A percentile compares a stretch with the other conserved stretches of the same genome.
phyloP scores from a whole-genome alignment of 2,888 invertebrate species.

The Disparrhopalites patrizii region DNA sequence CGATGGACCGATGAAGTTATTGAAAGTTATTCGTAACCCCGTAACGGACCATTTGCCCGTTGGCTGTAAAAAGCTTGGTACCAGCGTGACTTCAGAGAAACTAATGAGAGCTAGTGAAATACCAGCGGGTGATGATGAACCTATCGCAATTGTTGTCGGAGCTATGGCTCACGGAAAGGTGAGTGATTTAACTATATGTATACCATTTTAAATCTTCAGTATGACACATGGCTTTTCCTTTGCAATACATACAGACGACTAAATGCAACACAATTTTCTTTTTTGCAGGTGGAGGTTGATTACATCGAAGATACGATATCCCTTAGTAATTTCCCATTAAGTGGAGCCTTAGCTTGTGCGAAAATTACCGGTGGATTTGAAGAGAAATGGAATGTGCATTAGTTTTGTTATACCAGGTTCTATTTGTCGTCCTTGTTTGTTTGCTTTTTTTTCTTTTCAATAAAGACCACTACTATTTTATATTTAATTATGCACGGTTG shows the following conservation, averaged over 20 bases:
- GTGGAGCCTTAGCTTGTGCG: constrained; percentile 92
- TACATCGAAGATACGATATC: constrained; percentile 88
- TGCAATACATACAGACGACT: not conserved
- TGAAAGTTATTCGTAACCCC: constrained; percentile 97
- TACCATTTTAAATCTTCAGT: not conserved
- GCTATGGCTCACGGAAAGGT: constrained; percentile 98
- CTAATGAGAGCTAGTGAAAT: constrained; percentile 68
- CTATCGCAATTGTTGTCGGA: constrained; percentile 86
- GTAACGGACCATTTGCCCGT: constrained; percentile 90
- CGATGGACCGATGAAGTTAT: constrained; percentile 78
- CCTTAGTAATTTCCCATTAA: constrained; percentile 93
- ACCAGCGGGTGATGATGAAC: constrained; percentile 72
- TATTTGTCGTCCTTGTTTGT: not conserved
- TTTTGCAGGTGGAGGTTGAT: constrained; percentile 62
- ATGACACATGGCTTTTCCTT: not conserved
- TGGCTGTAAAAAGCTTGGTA: constrained; percentile 82
- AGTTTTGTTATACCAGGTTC: constrained; percentile 38
- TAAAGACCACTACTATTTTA: not conserved
- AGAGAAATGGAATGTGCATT: constrained; percentile 80
- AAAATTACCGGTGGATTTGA: constrained; percentile 94
- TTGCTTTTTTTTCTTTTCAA: not conserved
- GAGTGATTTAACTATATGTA: constrained; percentile 50
- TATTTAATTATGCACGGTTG: not conserved
- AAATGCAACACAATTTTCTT: constrained; percentile 17
- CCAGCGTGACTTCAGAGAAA: constrained; percentile 80